Evolutionary conservation across 2,113 vertebrate species (phyloP).

Genomic region (Caloenas nicobarica): DNA sequence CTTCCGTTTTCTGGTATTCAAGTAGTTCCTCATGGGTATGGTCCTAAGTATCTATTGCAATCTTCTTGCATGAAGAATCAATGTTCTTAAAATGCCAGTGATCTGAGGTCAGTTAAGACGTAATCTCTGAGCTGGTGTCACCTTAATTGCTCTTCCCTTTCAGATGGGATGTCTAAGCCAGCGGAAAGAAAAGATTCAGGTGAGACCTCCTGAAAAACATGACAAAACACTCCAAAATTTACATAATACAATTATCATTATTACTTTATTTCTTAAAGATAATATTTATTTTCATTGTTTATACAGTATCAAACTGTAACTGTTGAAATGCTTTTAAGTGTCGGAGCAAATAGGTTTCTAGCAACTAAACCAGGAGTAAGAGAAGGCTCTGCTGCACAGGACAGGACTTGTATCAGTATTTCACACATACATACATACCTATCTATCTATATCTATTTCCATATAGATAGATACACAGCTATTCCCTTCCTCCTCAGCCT

Average conservation of each 20-base stretch:
- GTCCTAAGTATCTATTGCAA: neutral
- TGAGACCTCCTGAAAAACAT: constrained; percentile 69
- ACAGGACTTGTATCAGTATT: neutral
- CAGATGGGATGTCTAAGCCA: constrained; percentile 90
- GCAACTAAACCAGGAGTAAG: neutral
- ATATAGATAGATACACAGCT: constrained; percentile 57
- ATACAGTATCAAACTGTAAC: neutral
- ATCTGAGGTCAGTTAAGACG: neutral
- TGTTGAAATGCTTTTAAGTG: neutral
- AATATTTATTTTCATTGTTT: neutral
- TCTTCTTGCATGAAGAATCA: neutral
- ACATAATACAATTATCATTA: neutral
- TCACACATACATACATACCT: constrained; percentile 67
- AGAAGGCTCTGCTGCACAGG: neutral
- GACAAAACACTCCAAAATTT: neutral
- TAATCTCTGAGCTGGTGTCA: constrained; percentile 24
- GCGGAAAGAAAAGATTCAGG: constrained; percentile 96
- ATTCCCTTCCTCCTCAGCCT: constrained; percentile 51
- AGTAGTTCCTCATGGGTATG: neutral
- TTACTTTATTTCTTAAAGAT: neutral
- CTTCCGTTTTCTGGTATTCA: neutral
- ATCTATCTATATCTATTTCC: constrained; percentile 53
- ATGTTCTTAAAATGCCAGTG: neutral
- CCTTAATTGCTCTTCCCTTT: constrained; percentile 82
- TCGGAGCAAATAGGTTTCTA: neutral